These are phyloP conservation scores for Pangasius mekongensis DNA, from an alignment of 2,797 vertebrate genomes.

Conservation along the genomic window DNA sequence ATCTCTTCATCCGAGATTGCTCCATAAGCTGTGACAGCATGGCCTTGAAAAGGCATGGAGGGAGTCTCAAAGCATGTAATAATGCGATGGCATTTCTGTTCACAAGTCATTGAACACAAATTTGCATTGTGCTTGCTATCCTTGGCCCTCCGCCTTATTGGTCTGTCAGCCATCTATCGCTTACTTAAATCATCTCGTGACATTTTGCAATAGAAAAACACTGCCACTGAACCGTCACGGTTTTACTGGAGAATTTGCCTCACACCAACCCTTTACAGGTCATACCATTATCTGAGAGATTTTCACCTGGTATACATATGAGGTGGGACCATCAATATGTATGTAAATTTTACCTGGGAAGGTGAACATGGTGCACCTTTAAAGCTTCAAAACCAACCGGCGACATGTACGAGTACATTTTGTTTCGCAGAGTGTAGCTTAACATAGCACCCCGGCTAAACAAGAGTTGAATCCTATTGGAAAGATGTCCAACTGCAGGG, in stretches of 20 bases:
- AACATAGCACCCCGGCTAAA: conserved; percentile 32
- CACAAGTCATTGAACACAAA: conserved; percentile 23
- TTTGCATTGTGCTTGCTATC: conserved; percentile 34
- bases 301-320: neutral
- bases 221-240: neutral
- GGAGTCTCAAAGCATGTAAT: conserved; percentile 15
- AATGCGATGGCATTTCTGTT: conserved; percentile 13
- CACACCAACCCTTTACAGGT: neutral
- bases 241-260: neutral
- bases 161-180: conserved; percentile 17
- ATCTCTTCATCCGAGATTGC: neutral
- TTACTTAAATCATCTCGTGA: conserved; percentile 4
- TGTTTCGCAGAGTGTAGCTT: neutral
- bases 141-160: conserved; percentile 2
- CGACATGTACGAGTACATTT: neutral
- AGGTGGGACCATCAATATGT: neutral
- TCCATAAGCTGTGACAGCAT: neutral
- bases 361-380: too few species aligned
- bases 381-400: neutral
- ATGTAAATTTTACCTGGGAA: neutral
- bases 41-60: neutral
- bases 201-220: neutral
- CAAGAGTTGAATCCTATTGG: conserved; percentile 42
- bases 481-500: conserved; percentile 61
- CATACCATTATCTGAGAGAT: too few species aligned